Evolutionary conservation across 1,140 invertebrate species (phyloP), one percentile per base, ranked within the genome.

Genomic region (Cotesia vestalis): DNA sequence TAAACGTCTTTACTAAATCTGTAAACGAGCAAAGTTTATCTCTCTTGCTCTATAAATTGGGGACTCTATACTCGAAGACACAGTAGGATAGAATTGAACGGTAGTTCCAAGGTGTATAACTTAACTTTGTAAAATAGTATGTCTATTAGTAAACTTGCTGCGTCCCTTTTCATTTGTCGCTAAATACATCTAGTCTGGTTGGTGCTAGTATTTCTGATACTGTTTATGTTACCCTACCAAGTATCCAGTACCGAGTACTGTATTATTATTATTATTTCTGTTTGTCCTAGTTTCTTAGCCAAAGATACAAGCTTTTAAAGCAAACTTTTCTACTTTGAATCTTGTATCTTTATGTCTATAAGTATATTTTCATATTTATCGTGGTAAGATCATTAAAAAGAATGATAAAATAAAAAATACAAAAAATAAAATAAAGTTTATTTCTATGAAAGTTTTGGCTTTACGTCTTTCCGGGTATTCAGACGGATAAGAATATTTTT

Each of bases 101-200:
- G 53, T 59, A 59, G 46, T 46, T 46, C 3, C 40, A 9, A 34
- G 57, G 14, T 35, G 40, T 46, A 46, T 46, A 20, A 57, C 57
- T 69, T 40, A 69, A 69, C 57, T 69, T 51, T 46, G 40, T 46
- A 11, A 46, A 46, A 46, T 46, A 46, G 36, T 35, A 8, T 5
- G 36, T 35, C 6, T 5, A 46, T 35, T 40, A 14, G 17, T 14
- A 61, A 68, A 60, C 67, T 61, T 69, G 35, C 12, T 20, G 46
- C 67, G 35, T 60, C 52, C 35, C 36, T 60, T 69, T 69, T 60
- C 57, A 61, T 69, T 69, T 69, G 57, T 17, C 38, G 12, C 60
- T 62, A 62, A n/a, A 62, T 27, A 38, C 27, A 62, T 35, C 4
- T 35, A 36, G 40, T 8, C 40, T 57, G 27, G 27, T 27, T 27